Evolutionary conservation across 2,797 vertebrate genomes (phyloP), one percentile per base, ranked within the genome.

Genomic region (Eulemur rubriventer): DNA sequence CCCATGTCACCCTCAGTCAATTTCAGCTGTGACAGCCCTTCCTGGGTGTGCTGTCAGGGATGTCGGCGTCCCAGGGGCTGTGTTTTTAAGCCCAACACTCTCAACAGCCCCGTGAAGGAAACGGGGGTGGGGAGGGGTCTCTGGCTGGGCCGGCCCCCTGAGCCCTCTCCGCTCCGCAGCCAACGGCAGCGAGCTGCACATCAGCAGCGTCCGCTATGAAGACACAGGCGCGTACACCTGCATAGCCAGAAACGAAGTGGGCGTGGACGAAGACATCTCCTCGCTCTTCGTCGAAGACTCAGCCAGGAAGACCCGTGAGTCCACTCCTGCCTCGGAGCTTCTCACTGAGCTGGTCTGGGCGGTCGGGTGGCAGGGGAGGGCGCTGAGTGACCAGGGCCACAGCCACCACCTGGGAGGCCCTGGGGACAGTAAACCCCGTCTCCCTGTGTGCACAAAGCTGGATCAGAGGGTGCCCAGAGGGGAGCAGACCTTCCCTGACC

Each of bases 171-270:
- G 67, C 52, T 50, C 94, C 52, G 33, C 93, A 98, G 97, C 99
- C 14, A 99, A 99, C 0, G 99, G 99, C 28, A 99, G 99, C 2
- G 99, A 99, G 89, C 99, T 99, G 33, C 99, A 99, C 50, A 99
- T 99, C 85, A 96, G 98, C 85, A 99, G 99, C 0, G 99, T 99
- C 14, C 99, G 99, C 0, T 99, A 99, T 6, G 99, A 99, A 97
- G 99, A 99, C 99, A 99, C 99, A 0, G 99, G 99, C 4, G 99
- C 99, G 5, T 99, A 99, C 84, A 99, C 99, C 80, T 99, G 99
- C 99, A 99, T 99, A 67, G 99, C 99, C 98, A 99, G 99, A 97
- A 99, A 99, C 0, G 99, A 99, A 79, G 99, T 99, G 96, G 99
- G 99, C 2, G 99, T 99, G 97, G 99, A 99, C 1, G 99, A 99